These are phyloP conservation scores for Drosophila gaucha DNA, from an alignment of 2,888 invertebrate species.

Conservation along the genomic window DNA sequence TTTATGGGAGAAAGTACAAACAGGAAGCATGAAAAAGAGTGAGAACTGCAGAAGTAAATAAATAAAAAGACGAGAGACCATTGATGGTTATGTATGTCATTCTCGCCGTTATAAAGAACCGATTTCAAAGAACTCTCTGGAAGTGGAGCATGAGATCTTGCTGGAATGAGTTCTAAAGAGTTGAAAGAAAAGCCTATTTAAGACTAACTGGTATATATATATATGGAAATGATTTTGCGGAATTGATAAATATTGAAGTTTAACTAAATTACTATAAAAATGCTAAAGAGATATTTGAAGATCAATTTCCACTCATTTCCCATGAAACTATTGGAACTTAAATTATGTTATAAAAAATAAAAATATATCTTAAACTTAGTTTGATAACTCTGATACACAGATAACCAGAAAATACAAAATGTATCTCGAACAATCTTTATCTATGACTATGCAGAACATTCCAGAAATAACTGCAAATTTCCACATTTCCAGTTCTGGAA, in stretches of 20 bases:
- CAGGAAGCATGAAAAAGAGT: slow-evolving; percentile 13
- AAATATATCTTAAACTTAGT: no score
- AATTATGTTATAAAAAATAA: not conserved
- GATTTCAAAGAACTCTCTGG: slow-evolving; percentile 24
- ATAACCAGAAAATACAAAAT: not conserved
- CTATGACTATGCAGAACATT: not conserved
- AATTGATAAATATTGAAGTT: not conserved
- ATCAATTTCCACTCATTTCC: not conserved
- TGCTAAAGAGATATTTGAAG: not conserved
- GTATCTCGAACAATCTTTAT: not conserved
- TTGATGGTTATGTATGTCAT: slow-evolving; percentile 22
- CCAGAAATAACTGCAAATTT: not conserved
- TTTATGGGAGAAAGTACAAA: slow-evolving; percentile 73
- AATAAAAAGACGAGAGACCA: slow-evolving; percentile 3
- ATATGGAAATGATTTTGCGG: not conserved
- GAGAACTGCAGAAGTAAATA: slow-evolving; percentile 3
- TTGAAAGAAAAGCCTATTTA: not conserved
- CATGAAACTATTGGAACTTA: not conserved
- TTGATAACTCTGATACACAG: no score
- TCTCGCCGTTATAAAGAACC: slow-evolving; percentile 1
- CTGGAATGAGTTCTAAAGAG: not conserved
- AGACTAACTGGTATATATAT: not conserved
- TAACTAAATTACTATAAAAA: no score
- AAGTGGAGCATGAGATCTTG: slow-evolving; percentile 18
- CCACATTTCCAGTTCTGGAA: no score